Base-by-base conservation (phyloP, 1,140 invertebrate genomes). In the Drosophila nasuta region DNA sequence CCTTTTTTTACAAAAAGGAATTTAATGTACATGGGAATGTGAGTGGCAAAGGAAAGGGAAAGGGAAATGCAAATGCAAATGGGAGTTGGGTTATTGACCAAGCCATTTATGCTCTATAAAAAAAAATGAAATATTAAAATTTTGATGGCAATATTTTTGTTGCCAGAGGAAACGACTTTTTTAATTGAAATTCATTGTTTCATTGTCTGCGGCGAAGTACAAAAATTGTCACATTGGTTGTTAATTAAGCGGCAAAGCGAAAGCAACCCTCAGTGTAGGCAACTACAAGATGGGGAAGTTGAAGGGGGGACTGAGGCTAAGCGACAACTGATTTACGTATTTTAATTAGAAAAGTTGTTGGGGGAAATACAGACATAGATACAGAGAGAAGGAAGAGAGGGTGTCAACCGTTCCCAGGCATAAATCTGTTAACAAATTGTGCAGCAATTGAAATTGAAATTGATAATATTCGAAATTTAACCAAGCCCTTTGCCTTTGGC, bases 351-450 rank as follows among this genome's bases (percentile, higher is more conserved):
- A 72, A 60, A 75, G 35, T 69, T 65, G 17, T 35, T 8, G 4
- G 7, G 11, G n/a, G 5, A 1, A 30, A 28, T 4, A 38, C 10
- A 38, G 35, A 38, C 35, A 38, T 7, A 10, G 7, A 38, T 7
- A 10, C n/a, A 5, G 52, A 49, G 28, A 30, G 17, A 4, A 6
- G 17, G 15, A 57, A 49, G n/a, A 4, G 2, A 1, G 13, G 46
- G 7, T 11, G 33, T 15, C 8, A 5, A 13, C 1, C 10, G 8
- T 72, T 79, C 67, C 76, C 66, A 71, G 33, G 28, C 59, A 67
- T 67, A 76, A 76, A 72, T 72, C 48, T 30, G 62, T 79, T 67
- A 56, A 65, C 59, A 70, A 75, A 78, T 75, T 60, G 72, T 35
- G 25, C 5, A 38, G 51, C 48, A 59, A 75, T 59, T 64, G 59